A percentile compares a stretch with the other conserved stretches of the same genome.
These are phyloP conservation scores for Sprattus sprattus DNA, from an alignment of 2,113 vertebrate genomes.

Conservation along the genomic window DNA sequence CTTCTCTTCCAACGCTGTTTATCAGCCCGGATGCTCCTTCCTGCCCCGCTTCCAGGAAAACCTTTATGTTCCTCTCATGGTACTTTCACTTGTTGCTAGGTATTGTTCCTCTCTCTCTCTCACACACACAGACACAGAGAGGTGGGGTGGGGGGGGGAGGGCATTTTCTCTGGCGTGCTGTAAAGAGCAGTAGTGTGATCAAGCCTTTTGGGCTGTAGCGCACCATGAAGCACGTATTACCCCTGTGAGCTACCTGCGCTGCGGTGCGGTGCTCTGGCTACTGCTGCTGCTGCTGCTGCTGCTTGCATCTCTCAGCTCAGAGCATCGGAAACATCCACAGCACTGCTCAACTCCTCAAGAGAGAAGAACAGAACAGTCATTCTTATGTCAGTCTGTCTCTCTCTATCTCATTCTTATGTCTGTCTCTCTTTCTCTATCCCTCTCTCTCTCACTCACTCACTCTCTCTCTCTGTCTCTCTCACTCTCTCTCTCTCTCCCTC, in stretches of 20 bases:
- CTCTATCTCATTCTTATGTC: neutral
- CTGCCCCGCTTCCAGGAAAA: slow-evolving; percentile 4
- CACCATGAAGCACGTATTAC: neutral
- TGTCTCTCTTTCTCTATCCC: slow-evolving; percentile 10
- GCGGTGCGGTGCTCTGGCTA: neutral
- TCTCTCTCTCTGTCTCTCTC: slow-evolving; percentile 11
- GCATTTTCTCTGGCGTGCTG: neutral
- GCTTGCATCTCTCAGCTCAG: neutral
- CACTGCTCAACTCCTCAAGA: neutral
- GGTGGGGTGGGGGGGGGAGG: no score
- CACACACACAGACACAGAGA: neutral
- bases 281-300: neutral
- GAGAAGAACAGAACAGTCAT: neutral
- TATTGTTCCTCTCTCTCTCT: neutral
- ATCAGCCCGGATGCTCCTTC: slow-evolving; percentile 11
- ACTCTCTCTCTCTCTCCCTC: neutral
- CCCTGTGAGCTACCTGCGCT: neutral
- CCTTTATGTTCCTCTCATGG: neutral
- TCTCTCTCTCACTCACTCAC: neutral
- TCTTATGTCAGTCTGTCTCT: slow-evolving; percentile 33
- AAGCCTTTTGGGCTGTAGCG: neutral
- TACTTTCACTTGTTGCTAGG: neutral
- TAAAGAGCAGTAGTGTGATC: neutral
- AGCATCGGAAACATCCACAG: neutral
- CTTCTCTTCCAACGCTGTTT: neutral